Evolutionary conservation across 2,797 vertebrate species (phyloP), one percentile per base, ranked within the genome.

Genomic region (Pithecia hirsuta): DNA sequence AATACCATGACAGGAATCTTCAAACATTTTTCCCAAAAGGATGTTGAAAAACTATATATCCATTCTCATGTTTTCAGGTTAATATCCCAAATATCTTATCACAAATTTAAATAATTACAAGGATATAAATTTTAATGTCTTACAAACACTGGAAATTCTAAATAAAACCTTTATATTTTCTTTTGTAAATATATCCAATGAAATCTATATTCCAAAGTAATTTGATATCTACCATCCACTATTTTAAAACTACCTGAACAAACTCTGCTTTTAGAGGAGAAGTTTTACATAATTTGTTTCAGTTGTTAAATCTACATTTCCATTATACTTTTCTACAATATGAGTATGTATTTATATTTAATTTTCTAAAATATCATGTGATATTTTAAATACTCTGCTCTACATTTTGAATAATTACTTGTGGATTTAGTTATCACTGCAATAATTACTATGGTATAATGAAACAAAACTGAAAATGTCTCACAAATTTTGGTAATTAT

Each of bases 351-450:
- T 89, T 97, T 93, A 97, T 95, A 92, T 89, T 90, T 95, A 90
- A 97, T 97, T 96, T 95, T 97, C 87, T 96, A 95, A 97, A 97
- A 96, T 94, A 91, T 36, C 96, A 89, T 74, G 76, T 88, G 72
- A 74, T 94, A 89, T 72, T 97, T 97, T 93, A 97, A 96, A 97
- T 79, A 87, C 36, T 14, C 17, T 87, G 17, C n/a, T 95, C 55
- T 82, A 33, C 14, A 22, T 72, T 95, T 97, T 97, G 81, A 97
- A 97, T 97, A 97, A 97, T 95, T 88, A 78, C 87, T 90, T 97
- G 80, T 82, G 48, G 15, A 95, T 97, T 97, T 95, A 95, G 86
- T 97, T 96, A 93, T 92, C 96, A 96, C 95, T 94, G 85, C 67
- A 96, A 95, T 97, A 97, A 97, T 97, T 98, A 82, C 59, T 70